Evolutionary conservation across 2,888 invertebrate species (phyloP), one percentile per base, ranked within the genome.

Genomic region (Phania funesta): DNA sequence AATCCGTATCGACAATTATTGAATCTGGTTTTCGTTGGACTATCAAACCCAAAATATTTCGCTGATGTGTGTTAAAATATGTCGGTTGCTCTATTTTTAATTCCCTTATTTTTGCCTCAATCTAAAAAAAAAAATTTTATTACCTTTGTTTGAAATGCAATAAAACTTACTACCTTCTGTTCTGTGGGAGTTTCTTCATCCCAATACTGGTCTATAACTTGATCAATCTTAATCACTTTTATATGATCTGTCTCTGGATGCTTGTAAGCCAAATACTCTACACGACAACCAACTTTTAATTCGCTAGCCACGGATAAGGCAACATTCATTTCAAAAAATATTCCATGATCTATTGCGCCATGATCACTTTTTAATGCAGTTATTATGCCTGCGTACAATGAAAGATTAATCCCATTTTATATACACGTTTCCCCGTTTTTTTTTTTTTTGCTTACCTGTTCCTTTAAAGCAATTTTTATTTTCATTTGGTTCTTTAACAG

Each of bases 311-410:
- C 20, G 0, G 22, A 11, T 8, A 62, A 65, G 0, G 84, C 91
- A 77, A 85, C 86, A 83, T 87, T 87, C 1, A 89, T 88, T 46
- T 93, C 92, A 87, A 93, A 95, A 82, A 91, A 91, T 74, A 93
- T 90, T 38, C 88, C 89, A 65, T 93, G 92, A 89, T 96, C 94
- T 75, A 96, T 94, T 0, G 93, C 88, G 26, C 93, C 92, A 86
- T 91, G 90, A 64, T 92, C 88, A 0, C 89, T 87, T 6, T 87
- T 88, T n/a, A 93, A 85, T n/a, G 90, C 89, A n/a, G 94, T 94
- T 38, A 96, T 91, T 38, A 91, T 88, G 6, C 95, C 96, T 89
- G 62, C 20, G 56, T 18, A 35, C 5, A 73, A 74, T 38, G 7
- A 44, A 54, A 62, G 9, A 6, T 29, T 29, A 8, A 13, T 24